phyloP scores from a whole-genome alignment of 2,797 vertebrate species.

The Brachyalestes nurse region DNA sequence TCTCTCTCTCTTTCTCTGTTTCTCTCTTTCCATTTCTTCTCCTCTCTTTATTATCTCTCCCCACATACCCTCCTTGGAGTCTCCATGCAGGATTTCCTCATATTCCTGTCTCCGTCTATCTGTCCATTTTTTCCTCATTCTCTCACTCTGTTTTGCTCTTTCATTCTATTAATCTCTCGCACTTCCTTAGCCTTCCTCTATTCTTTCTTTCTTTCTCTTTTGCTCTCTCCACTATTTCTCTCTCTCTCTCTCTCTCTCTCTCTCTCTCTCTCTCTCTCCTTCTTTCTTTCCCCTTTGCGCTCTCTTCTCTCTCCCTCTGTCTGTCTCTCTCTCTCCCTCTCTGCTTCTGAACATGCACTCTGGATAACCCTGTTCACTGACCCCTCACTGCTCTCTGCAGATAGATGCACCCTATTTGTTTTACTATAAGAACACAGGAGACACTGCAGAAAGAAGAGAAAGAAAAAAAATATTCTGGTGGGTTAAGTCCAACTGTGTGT shows the following conservation, averaged over 20 bases:
- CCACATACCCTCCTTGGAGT: constrained; percentile 23
- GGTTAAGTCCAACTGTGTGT: constrained; percentile 51
- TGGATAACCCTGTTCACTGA: constrained; percentile 76
- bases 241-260: constrained; percentile 24
- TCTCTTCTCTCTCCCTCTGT: constrained; percentile 47
- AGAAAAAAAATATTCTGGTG: constrained; percentile 50
- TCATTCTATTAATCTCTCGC: constrained; percentile 29
- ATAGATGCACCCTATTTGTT: constrained; percentile 80
- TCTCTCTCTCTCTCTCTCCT: constrained; percentile 20
- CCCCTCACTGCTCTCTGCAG: constrained; percentile 72
- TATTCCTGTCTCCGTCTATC: background rate
- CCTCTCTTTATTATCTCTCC: constrained; percentile 12
- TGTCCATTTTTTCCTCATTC: constrained; percentile 3
- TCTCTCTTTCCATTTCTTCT: background rate
- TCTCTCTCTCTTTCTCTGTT: constrained; percentile 38
- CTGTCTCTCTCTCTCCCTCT: too few species aligned
- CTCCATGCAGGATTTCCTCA: constrained; percentile 46
- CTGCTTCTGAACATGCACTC: constrained; percentile 80
- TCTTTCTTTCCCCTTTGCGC: constrained; percentile 39
- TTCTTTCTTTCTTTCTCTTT: background rate
- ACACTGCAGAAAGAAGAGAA: constrained; percentile 36
- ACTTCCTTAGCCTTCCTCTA: constrained; percentile 20
- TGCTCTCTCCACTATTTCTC: too few species aligned
- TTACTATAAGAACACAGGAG: constrained; percentile 72
- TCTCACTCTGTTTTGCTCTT: background rate